Conservation (phyloP, 23 tunicate genomes). For the Halocynthia aurantium region DNA sequence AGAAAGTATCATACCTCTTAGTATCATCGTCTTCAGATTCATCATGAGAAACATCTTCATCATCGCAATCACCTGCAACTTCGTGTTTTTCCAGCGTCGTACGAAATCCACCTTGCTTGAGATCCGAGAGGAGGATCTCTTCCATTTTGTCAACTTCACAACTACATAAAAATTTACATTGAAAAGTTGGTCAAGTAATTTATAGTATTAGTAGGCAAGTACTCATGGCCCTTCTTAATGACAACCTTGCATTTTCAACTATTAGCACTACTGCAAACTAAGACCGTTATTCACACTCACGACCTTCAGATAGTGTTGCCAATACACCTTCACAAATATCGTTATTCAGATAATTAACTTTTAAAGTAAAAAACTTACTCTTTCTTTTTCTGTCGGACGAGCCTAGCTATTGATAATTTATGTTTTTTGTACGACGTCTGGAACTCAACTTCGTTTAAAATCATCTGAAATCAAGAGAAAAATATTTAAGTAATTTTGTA, state of each 20-base stretch:
- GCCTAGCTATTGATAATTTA: slow-evolving; percentile 13
- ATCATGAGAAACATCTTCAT: no score
- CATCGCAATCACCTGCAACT: neutral
- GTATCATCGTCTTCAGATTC: neutral
- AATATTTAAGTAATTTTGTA: no score
- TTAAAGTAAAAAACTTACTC: no score
- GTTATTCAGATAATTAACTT: no score
- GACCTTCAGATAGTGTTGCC: no score
- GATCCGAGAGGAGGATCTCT: slow-evolving; percentile 2
- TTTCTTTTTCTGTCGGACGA: slow-evolving; percentile 10
- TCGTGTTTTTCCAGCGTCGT: slow-evolving; percentile 1
- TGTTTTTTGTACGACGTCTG: slow-evolving; percentile 1
- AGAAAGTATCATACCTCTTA: neutral
- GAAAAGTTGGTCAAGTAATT: no score
- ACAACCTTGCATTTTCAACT: no score
- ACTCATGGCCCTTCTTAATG: no score
- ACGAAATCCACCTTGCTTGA: slow-evolving; percentile 11
- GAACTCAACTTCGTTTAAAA: slow-evolving; percentile 13
- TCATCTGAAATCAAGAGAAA: neutral
- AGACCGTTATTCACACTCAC: no score
- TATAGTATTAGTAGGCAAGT: no score
- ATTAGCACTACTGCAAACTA: no score
- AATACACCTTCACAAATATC: no score
- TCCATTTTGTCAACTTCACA: slow-evolving; percentile 22
- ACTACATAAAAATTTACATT: neutral